These are phyloP conservation scores for Passer domesticus DNA, from an alignment of 2,113 vertebrate genomes.

Conservation along the genomic window DNA sequence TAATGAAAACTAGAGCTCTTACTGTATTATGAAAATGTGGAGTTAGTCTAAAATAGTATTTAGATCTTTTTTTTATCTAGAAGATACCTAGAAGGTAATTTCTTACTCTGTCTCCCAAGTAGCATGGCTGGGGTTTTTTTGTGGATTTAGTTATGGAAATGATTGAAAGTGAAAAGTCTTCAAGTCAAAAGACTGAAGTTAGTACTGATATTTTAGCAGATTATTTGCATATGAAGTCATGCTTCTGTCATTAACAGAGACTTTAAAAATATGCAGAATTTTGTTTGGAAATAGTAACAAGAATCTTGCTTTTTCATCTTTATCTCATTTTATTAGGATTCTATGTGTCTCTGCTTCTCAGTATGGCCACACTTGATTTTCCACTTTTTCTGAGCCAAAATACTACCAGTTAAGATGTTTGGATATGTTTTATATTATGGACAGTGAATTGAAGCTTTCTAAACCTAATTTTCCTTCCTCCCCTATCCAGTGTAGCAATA, in stretches of 20 bases:
- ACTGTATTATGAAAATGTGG: neutral
- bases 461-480: neutral
- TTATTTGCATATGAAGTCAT: neutral
- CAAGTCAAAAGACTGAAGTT: neutral
- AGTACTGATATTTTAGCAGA: neutral
- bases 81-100: neutral
- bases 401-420: neutral
- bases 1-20: neutral
- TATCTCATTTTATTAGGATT: neutral
- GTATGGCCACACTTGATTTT: neutral
- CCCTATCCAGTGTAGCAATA: neutral
- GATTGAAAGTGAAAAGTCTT: neutral
- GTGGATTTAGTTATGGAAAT: neutral
- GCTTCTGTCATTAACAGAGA: neutral
- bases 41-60: neutral
- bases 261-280: neutral
- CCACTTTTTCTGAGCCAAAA: neutral
- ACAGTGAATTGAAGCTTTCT: neutral
- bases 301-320: neutral
- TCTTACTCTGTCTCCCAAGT: neutral
- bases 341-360: neutral
- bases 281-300: neutral
- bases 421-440: neutral
- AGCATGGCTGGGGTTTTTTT: rapidly evolving
- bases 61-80: neutral